Conservation (phyloP, 1,140 invertebrate genomes). For the Tetramorium alpestre region DNA sequence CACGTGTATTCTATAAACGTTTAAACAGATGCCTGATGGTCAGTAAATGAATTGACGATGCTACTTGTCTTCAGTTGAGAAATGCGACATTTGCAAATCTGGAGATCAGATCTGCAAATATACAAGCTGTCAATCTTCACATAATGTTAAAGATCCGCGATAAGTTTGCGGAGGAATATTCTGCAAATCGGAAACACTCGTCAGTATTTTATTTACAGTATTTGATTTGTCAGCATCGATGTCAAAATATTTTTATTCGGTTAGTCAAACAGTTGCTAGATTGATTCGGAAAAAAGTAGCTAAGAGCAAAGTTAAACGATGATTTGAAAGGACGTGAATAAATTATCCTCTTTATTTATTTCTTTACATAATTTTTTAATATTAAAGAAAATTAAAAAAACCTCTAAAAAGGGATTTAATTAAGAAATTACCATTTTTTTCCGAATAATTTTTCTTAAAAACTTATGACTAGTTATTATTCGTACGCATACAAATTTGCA, state of each 20-base stretch:
- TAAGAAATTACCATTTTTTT: not conserved
- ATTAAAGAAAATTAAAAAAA: not conserved
- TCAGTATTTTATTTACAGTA: not conserved
- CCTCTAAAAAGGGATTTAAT: not conserved
- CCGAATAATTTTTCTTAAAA: not conserved
- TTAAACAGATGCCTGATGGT: not conserved
- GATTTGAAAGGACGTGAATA: not conserved
- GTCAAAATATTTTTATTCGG: not conserved
- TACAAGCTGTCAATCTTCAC: not conserved
- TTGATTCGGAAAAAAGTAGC: not conserved
- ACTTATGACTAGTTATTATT: not conserved
- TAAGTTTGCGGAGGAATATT: not conserved
- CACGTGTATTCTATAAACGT: not conserved
- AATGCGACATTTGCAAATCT: conserved; percentile 1
- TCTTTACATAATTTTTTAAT: not conserved
- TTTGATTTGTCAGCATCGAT: not conserved
- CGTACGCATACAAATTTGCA: no score
- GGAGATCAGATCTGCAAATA: not conserved
- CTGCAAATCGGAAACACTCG: not conserved
- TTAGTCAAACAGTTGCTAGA: not conserved
- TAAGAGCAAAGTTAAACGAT: not conserved
- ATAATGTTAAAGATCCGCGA: not conserved
- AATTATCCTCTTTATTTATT: not conserved
- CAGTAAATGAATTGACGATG: not conserved
- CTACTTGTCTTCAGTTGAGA: not conserved